Evolutionary conservation across 35 echinoderm and acorn worm species (phyloP), one percentile per base, ranked within the genome.

Genomic region (Acanthaster planci): DNA sequence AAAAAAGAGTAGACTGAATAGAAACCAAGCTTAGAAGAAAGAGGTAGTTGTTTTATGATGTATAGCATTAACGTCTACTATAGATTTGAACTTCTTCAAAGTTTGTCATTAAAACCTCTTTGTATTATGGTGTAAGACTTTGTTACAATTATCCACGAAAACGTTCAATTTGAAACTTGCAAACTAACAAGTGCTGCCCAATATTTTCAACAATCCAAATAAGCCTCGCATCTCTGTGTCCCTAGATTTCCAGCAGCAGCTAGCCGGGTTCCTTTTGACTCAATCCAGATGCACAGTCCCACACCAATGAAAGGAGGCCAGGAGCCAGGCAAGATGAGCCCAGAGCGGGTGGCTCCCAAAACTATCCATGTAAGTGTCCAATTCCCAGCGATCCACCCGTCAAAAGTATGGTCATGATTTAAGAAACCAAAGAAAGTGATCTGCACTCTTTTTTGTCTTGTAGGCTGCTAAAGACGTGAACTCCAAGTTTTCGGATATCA

Each of bases 221-320:
- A n/a, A n/a, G 12, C 12, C 4, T 47, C 42, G 12, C 4, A 6
- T 47, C 4, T 47, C 12, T 4, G 42, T 47, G 4, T 47, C 82
- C 26, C 10, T 29, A 99, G 96, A 51, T 99, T 99, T 82, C 96
- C 92, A 31, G 67, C 83, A 50, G 77, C 80, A 38, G 88, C 85
- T 18, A 86, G 84, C 19, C 93, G 88, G 59, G 92, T 99, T 40
- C 96, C 96, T 12, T 99, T 89, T 50, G 96, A 99, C 78, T 93
- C 96, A 0, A 88, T 99, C 26, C 96, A 99, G 39, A 38, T 87
- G 50, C 84, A 38, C 7, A 83, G 53, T 35, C 80, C 92, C 7
- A 8, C 47, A 52, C 23, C 40, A 5, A 60, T 18, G 1, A 81
- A 82, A 58, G 78, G 38, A 22, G 54, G 54, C 0, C 90, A 92